Evolutionary conservation across 2,797 vertebrate species (phyloP), one percentile per base, ranked within the genome.

Genomic region (Hoplostethus mediterraneus): DNA sequence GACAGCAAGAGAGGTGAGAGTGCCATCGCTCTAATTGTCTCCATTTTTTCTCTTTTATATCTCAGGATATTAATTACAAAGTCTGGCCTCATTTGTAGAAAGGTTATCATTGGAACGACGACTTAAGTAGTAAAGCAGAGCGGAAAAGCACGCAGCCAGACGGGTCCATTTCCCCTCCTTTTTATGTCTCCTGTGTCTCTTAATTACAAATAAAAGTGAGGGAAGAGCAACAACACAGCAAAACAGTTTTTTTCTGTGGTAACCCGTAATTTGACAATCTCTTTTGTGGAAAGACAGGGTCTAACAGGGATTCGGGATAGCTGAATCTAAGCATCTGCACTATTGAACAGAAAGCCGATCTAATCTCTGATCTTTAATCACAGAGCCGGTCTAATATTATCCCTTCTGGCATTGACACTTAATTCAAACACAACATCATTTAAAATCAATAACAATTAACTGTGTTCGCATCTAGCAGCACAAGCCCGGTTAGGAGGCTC

Each of bases 31-130:
- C 67, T 79, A 85, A 83, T 79, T 82, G 75, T 74, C 70, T 82
- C 45, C 42, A 55, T 66, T 87, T 73, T 63, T 53, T 54, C 60
- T 55, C 44, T 48, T 60, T 64, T 71, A 79, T 70, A 68, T 85
- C 77, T 54, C 52, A 71, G 82, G 52, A 81, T 82, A 84, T 83
- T 86, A 86, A 89, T 88, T 82, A 83, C 52, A 80, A 72, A 73
- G 77, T 60, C 66, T 86, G 77, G 55, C 53, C 71, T 70, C 58
- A 73, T 84, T 83, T 80, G 69, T 44, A 30, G 61, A 84, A 78
- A 84, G 80, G 76, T 87, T 85, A 85, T 70, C 77, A 49, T 7
- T 60, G 71, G 71, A 78, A 71, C 66, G 61, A 42, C 53, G 28
- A 40, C 68, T 89, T 88, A 75, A 89, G 89, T 90, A 85, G 63